Evolutionary conservation across 1,140 invertebrate species (phyloP), one percentile per base, ranked within the genome.

Genomic region (Euglossa dilemma): DNA sequence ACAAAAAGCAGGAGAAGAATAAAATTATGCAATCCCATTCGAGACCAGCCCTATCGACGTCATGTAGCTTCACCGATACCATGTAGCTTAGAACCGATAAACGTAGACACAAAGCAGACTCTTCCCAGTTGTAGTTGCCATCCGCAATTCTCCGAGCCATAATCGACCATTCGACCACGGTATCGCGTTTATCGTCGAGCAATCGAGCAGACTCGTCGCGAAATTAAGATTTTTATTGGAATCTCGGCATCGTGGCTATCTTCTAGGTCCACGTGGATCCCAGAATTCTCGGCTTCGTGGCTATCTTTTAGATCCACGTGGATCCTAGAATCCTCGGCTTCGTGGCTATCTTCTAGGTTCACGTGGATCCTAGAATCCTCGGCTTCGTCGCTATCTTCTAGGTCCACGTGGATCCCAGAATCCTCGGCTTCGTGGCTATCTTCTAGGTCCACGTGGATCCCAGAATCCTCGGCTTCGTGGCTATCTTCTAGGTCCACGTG

Each of bases 191-290:
- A 85, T 86, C 66, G 50, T 52, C 50, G 20, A 18, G 18, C 20
- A 47, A 76, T 23, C 36, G 54, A 47, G 6, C 36, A 47, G 78
- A 50, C 36, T 71, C 75, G 73, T 87, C 83, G 45, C 59, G 47
- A 77, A 80, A 87, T 87, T 86, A 83, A 73, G 80, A 87, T 76
- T 77, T 74, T 69, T 76, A 66, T 72, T 4, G 77, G 47, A 18
- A 72, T 71, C 50, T 36, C 14, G 59, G 47, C 63, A 79, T 12
- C 6, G 16, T 11, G 52, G 52, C 12, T 16, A 54, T 36, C 63
- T 47, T 25, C 77, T 59, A 14, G 25, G 43, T 74, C 67, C 56
- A 63, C 43, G 59, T 56, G 79, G 75, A 83, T 87, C n/a, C n/a
- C n/a, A n/a, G n/a, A n/a, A n/a, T n/a, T 71, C 50, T 36, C 14